Base-by-base conservation (phyloP, 2,113 vertebrate species). In the Morone chrysops region DNA sequence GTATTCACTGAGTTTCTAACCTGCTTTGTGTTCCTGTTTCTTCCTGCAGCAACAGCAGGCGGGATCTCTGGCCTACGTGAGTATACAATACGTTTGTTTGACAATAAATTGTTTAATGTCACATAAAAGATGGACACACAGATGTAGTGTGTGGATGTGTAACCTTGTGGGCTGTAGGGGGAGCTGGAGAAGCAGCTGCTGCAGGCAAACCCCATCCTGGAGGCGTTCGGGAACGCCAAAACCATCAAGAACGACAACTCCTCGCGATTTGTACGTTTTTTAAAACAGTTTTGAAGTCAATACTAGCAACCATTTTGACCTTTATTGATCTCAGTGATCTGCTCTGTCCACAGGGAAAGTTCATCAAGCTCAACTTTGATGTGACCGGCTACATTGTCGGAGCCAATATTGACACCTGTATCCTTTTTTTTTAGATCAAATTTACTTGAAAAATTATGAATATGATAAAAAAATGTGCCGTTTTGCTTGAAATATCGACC, bases 161-260 rank as follows among this genome's bases (percentile, higher is more conserved):
- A 5, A 45, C 1, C 9, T 13, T 17, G 0, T 59, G 87, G 20
- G 2, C 84, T 75, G 45, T 31, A 99, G 98, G 98, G 98, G 51
- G 98, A 99, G 92, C 95, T 99, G 81, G 98, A 99, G 82, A 96
- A 98, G 73, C 97, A 99, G 90, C 96, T 99, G 79, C 95, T 99
- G 69, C 97, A 99, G 94, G 97, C 98, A 0, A 99, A 99, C 84
- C 98, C 98, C 76, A 98, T 99, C 85, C 93, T 99, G 94, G 98
- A 99, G 90, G 98, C 98, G 1, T 99, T 99, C 1, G 98, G 98
- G 84, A 99, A 99, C 4, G 98, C 97, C 10, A 99, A 99, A 92
- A 99, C 98, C 70, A 97, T 99, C 94, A 99, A 99, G 92, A 99
- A 99, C 1, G 98, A 99, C 93, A 99, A 99, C 94, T 99, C 98